These are phyloP conservation scores for Sebastes variabilis DNA, from an alignment of 2,797 vertebrate genomes.

Conservation along the genomic window DNA sequence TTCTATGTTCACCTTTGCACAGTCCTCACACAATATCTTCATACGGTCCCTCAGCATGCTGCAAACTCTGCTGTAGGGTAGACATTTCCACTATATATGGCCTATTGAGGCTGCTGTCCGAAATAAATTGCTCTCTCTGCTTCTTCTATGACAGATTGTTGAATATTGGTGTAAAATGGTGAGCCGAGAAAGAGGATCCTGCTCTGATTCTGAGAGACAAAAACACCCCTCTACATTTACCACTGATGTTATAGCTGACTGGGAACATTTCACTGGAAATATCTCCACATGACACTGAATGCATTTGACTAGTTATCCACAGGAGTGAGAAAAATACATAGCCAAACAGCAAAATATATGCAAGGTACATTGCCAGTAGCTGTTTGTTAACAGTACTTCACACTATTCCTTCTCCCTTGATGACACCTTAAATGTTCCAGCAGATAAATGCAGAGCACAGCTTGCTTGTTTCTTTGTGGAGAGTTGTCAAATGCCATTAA, in stretches of 20 bases:
- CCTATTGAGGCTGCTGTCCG: conserved; percentile 3
- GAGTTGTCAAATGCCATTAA: conserved; percentile 30
- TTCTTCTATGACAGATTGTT: not conserved
- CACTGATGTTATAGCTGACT: not conserved
- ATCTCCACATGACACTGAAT: not conserved
- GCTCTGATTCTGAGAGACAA: not conserved
- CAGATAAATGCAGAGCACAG: conserved; percentile 32
- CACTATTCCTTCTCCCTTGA: conserved; percentile 5
- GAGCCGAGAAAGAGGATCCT: not conserved
- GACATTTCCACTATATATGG: conserved; percentile 15
- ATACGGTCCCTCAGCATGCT: not conserved
- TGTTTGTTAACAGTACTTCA: conserved; percentile 1
- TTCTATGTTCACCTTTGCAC: not conserved
- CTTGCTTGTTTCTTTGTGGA: conserved; percentile 23
- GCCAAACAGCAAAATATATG: not conserved
- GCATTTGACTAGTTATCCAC: not conserved
- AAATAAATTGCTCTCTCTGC: conserved; percentile 28
- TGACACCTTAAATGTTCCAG: conserved; percentile 23
- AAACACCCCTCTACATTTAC: not conserved
- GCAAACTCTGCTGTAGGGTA: conserved; percentile 13
- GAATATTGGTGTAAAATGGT: conserved; percentile 5
- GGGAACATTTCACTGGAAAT: not conserved
- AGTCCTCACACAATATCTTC: conserved; percentile 1
- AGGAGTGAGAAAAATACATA: not conserved
- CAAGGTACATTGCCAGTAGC: not conserved